These are phyloP conservation scores for Rynchops niger DNA, from an alignment of 2,113 vertebrate species.

Conservation along the genomic window DNA sequence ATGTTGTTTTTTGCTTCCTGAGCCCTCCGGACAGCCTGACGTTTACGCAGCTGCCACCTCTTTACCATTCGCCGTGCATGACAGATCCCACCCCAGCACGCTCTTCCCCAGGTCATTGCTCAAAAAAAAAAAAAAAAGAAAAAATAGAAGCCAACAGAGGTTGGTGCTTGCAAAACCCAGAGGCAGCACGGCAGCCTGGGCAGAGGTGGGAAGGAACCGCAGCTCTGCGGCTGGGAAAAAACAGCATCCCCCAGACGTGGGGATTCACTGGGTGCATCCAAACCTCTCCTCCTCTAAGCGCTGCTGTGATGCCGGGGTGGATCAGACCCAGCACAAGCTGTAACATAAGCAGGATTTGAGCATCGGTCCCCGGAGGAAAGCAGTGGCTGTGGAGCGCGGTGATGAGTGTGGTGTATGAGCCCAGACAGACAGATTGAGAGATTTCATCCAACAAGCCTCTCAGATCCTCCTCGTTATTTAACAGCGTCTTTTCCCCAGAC, in stretches of 20 bases:
- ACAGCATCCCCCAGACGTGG: rapidly evolving
- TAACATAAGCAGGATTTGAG: not conserved
- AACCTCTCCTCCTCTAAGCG: rapidly evolving
- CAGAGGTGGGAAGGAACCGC: not conserved
- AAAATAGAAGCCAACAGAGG: not conserved
- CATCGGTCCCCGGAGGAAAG: rapidly evolving
- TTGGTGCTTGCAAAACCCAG: not conserved
- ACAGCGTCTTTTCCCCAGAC: not conserved
- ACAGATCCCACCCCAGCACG: not conserved
- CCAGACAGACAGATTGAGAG: not conserved
- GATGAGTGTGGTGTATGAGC: not conserved
- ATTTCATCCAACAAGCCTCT: not conserved
- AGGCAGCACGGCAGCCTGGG: not conserved
- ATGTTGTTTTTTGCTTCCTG: constrained; percentile 44
- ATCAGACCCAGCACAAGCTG: rapidly evolving
- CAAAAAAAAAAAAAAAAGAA: too few species aligned
- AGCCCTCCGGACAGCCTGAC: not conserved
- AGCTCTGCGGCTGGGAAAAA: not conserved
- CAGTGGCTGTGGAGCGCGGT: rapidly evolving
- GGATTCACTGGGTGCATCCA: rapidly evolving
- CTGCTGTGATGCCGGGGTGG: not conserved
- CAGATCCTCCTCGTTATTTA: not conserved
- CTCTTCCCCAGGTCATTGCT: not conserved
- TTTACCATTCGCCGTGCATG: not conserved
- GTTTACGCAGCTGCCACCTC: constrained; percentile 37